Conservation (phyloP, 2,888 invertebrate genomes). For the Pollenia griseotomentosa region DNA sequence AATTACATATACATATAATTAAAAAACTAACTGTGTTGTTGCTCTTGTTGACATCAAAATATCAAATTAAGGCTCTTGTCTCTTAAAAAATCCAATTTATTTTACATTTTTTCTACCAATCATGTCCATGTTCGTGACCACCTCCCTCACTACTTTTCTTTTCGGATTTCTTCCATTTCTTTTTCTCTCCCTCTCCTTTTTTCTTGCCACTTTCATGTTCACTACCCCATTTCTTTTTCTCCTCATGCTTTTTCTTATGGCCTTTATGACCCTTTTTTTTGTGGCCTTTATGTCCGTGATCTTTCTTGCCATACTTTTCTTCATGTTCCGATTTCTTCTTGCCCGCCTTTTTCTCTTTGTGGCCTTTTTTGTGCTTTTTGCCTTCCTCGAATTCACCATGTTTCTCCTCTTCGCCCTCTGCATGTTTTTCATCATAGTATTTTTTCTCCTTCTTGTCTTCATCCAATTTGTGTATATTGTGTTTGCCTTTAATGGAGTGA, state of each 20-base stretch:
- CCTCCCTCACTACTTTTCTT: slow-evolving; percentile 84
- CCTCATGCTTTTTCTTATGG: slow-evolving; percentile 91
- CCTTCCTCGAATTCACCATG: slow-evolving; percentile 92
- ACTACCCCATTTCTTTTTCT: slow-evolving; percentile 90
- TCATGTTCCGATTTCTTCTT: slow-evolving; percentile 91
- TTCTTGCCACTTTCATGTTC: slow-evolving; percentile 91
- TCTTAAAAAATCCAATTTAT: neutral
- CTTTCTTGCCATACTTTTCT: slow-evolving; percentile 92
- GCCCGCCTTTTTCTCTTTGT: slow-evolving; percentile 92
- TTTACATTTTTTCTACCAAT: slow-evolving; percentile 59
- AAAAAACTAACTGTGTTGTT: neutral
- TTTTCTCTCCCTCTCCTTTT: slow-evolving; percentile 91
- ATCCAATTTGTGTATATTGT: slow-evolving; percentile 93
- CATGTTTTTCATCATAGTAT: slow-evolving; percentile 94
- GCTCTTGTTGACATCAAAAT: slow-evolving; percentile 13
- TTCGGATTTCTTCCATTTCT: slow-evolving; percentile 88
- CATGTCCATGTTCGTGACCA: slow-evolving; percentile 63
- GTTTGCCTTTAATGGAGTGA: slow-evolving; percentile 93
- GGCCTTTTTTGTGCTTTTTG: slow-evolving; percentile 92
- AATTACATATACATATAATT: no score
- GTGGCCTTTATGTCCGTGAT: slow-evolving; percentile 91
- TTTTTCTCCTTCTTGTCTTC: slow-evolving; percentile 94
- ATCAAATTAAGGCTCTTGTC: neutral
- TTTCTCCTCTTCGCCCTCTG: slow-evolving; percentile 92
- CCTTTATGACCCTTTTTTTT: slow-evolving; percentile 92